Evolutionary conservation across 1,140 invertebrate species (phyloP).

Genomic region (Aphaenogaster ashmeadi): DNA sequence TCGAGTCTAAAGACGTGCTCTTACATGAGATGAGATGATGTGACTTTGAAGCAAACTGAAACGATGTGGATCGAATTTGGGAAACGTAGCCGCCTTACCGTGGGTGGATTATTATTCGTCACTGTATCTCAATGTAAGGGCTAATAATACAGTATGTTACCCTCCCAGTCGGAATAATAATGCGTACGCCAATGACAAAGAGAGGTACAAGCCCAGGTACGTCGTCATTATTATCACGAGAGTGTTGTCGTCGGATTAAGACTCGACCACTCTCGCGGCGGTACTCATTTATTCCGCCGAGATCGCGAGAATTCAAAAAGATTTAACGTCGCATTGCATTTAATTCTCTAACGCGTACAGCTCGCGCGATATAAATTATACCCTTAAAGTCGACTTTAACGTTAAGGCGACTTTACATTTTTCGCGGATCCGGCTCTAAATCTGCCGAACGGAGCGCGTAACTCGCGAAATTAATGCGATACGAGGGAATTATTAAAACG

Average conservation of each 20-base stretch:
- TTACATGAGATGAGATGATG: background rate
- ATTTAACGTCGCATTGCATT: constrained; percentile 50
- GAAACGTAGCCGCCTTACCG: background rate
- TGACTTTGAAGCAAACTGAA: constrained; percentile 10
- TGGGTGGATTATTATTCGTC: background rate
- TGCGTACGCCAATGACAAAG: background rate
- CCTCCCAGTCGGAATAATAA: constrained; percentile 40
- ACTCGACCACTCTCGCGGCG: background rate
- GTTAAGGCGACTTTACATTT: constrained; percentile 49
- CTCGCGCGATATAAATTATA: constrained; percentile 51
- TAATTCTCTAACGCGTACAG: constrained; percentile 31
- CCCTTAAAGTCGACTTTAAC: constrained; percentile 34
- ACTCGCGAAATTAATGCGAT: constrained; percentile 49
- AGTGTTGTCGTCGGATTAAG: constrained; percentile 33
- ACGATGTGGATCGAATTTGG: background rate
- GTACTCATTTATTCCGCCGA: constrained; percentile 11
- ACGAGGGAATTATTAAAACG: constrained; percentile 41
- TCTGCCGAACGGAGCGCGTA: constrained; percentile 43
- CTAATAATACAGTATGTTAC: constrained; percentile 38
- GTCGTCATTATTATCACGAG: constrained; percentile 41
- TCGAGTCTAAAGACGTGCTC: background rate
- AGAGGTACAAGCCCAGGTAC: background rate
- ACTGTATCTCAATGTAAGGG: constrained; percentile 30
- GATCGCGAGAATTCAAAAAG: constrained; percentile 30
- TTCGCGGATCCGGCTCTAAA: constrained; percentile 32